These are phyloP conservation scores for Cryptus viduatorius DNA, from an alignment of 2,888 invertebrate species.

Conservation along the genomic window DNA sequence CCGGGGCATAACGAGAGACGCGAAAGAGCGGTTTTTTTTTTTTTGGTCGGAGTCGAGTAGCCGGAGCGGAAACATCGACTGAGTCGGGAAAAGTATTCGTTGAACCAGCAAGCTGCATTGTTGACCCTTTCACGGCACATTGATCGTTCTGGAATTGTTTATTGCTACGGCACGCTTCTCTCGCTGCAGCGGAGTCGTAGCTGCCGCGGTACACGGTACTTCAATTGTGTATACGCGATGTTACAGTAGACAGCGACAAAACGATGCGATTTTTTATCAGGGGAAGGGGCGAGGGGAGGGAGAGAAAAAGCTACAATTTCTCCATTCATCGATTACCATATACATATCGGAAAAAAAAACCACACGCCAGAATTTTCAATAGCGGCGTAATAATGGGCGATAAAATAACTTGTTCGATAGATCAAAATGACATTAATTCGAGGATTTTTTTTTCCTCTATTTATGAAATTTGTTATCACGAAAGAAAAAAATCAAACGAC, in stretches of 20 bases:
- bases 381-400: not conserved
- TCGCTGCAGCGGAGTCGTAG: not conserved
- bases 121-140: constrained; percentile 53
- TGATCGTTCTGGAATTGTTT: constrained; percentile 46
- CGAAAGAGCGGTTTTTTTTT: constrained; percentile 2
- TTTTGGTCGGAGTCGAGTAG: constrained; percentile 36
- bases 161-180: constrained; percentile 15
- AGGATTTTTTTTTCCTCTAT: not conserved
- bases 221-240: not conserved
- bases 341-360: constrained; percentile 14
- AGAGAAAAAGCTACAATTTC: not conserved
- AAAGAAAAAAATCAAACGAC: too few relatives aligned
- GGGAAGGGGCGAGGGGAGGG: too few relatives aligned
- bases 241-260: not conserved
- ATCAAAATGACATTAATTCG: not conserved
- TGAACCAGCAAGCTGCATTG: constrained; percentile 45
- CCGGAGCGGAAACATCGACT: constrained; percentile 41
- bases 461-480: too few relatives aligned
- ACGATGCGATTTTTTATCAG: not conserved
- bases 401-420: not conserved
- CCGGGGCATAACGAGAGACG: constrained; percentile 20
- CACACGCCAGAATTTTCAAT: too few relatives aligned
- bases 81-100: constrained; percentile 45
- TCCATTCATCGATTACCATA: constrained; percentile 9
- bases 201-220: not conserved